Evolutionary conservation across 2,888 invertebrate species (phyloP).

Genomic region (Achlya flavicornis): DNA sequence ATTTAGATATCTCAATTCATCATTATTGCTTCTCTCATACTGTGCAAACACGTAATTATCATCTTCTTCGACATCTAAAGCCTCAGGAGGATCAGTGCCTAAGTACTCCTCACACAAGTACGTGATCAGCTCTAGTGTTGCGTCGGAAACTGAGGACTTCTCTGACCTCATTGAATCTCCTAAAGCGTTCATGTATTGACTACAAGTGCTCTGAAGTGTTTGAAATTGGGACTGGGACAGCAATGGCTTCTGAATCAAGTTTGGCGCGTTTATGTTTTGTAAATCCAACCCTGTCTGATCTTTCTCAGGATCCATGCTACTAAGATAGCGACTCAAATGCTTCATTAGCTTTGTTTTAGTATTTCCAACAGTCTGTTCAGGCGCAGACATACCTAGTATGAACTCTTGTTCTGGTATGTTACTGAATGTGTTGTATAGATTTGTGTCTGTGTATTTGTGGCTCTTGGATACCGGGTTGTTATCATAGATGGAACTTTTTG

Average conservation of each 20-base stretch:
- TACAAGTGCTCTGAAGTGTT: neutral
- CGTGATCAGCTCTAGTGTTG: neutral
- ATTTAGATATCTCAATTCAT: no score
- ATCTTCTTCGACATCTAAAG: no score
- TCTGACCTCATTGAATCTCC: neutral
- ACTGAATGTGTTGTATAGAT: slow-evolving; percentile 29
- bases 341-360: neutral
- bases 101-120: neutral
- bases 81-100: no score
- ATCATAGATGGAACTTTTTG: neutral
- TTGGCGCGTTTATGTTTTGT: neutral
- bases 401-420: slow-evolving; percentile 36
- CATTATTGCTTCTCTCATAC: no score
- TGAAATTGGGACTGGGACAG: neutral
- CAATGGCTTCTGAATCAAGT: neutral
- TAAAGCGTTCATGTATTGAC: neutral
- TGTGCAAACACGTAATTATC: no score
- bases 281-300: neutral
- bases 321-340: neutral
- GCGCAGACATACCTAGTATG: slow-evolving; percentile 18
- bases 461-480: neutral
- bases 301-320: neutral
- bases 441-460: neutral
- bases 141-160: neutral
- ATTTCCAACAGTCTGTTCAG: neutral